Conservation (phyloP, 2,113 vertebrate species). For the Petroica traversi region DNA sequence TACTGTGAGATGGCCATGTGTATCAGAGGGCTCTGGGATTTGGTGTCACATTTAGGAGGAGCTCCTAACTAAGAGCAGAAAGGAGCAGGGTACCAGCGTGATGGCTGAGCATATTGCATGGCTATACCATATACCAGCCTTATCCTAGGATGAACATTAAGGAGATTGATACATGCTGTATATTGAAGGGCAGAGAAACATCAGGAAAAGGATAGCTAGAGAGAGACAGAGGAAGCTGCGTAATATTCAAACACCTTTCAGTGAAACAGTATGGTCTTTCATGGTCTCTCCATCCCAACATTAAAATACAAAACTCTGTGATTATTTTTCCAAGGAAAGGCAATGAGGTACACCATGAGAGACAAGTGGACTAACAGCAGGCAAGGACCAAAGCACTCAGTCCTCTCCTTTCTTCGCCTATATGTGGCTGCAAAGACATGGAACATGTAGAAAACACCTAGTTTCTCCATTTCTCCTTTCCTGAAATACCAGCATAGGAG, state of each 20-base stretch:
- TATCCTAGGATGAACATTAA: not conserved
- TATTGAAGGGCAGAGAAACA: not conserved
- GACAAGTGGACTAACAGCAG: not conserved
- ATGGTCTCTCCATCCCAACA: not conserved
- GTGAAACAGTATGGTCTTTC: not conserved
- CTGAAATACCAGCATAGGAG: not conserved
- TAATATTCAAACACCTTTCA: not conserved
- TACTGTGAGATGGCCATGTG: accelerated
- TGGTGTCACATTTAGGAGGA: not conserved
- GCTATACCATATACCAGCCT: not conserved
- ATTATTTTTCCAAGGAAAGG: not conserved
- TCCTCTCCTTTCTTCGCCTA: not conserved
- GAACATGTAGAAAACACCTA: not conserved
- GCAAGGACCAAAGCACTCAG: not conserved
- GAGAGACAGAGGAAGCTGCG: not conserved
- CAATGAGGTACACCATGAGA: not conserved
- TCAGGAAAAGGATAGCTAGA: not conserved
- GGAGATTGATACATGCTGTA: not conserved
- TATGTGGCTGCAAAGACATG: not conserved
- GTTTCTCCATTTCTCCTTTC: not conserved
- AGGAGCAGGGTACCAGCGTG: not conserved
- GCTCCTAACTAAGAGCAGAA: not conserved
- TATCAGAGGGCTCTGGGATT: not conserved
- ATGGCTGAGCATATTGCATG: not conserved
- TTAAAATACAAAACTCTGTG: not conserved